Evolutionary conservation across 2,888 invertebrate genomes (phyloP), one percentile per base, ranked within the genome.

Genomic region (Hipparchia sbordonii): DNA sequence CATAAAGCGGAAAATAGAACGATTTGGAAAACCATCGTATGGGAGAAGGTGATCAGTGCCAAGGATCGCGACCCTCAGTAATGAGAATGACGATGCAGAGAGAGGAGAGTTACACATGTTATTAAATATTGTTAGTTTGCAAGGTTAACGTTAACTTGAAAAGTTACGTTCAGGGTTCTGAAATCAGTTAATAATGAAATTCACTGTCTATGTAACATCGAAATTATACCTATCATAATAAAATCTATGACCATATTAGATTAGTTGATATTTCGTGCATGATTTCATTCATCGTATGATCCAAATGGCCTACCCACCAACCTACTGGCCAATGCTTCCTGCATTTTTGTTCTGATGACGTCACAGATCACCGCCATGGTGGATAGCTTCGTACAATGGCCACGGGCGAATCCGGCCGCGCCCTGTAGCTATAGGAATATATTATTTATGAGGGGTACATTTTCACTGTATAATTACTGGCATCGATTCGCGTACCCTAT

Each of bases 401-500:
- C 87, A 87, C 87, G 84, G 89, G 90, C 89, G 82, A 89, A 89
- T 89, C 89, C 89, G 89, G 89, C 90, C 92, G 85, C 90, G 89
- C 92, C 92, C 89, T 87, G 71, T 75, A 84, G 83, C 85, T 84
- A 85, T 87, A 85, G 84, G 87, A 87, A 90, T 91, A 90, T 89
- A 87, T 88, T 91, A 93, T 92, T 93, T 91, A 92, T 91, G 91
- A 90, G 89, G 92, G 92, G 90, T 89, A 88, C 84, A 86, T 68
- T 68, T 68, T 89, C 87, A 90, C 89, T 91, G 89, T 91, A 92
- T 93, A 93, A 93, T 93, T 93, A 90, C 89, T 23, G 51, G 68
- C 88, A 92, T 93, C 91, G 92, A 92, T 92, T 90, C 54, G 61
- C 39, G 71, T 56, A 63, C 63, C 61, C 52, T 13, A 39, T 54